Percentiles rank a stretch among this genome's conserved stretches.
Conservation (phyloP, 2,888 invertebrate genomes). For the Aphidius colemani region DNA sequence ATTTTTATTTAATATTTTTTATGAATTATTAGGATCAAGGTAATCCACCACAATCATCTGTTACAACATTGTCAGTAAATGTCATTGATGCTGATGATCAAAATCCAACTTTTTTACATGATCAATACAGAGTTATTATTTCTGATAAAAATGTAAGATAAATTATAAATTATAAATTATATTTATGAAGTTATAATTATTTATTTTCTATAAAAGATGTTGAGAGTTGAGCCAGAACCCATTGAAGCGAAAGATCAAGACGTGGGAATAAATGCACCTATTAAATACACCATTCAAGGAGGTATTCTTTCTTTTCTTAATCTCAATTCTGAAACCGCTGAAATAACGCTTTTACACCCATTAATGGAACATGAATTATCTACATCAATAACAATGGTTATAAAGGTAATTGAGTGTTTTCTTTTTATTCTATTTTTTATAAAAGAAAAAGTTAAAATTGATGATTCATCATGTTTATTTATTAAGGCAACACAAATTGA, state of each 20-base stretch:
- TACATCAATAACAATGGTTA: constrained; percentile 78
- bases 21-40: constrained; percentile 72
- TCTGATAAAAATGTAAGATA: constrained; percentile 65
- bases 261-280: constrained; percentile 74
- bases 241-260: constrained; percentile 83
- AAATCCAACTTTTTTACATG: constrained; percentile 80
- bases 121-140: constrained; percentile 74
- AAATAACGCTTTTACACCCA: constrained; percentile 65
- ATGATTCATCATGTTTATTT: constrained; percentile 6
- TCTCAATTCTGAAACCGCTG: constrained; percentile 70
- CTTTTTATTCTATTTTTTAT: neutral
- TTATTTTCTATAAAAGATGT: constrained; percentile 64
- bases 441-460: neutral
- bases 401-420: constrained; percentile 65
- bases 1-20: constrained; percentile 12
- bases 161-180: neutral
- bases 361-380: constrained; percentile 68
- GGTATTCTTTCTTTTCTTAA: constrained; percentile 69
- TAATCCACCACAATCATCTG: constrained; percentile 75
- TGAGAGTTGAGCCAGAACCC: constrained; percentile 73
- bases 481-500: constrained; percentile 77
- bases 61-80: constrained; percentile 75
- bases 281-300: constrained; percentile 72
- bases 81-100: constrained; percentile 91
- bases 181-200: constrained; percentile 4